Conservation (phyloP, 2,888 invertebrate genomes). For the Sisyra nigra region DNA sequence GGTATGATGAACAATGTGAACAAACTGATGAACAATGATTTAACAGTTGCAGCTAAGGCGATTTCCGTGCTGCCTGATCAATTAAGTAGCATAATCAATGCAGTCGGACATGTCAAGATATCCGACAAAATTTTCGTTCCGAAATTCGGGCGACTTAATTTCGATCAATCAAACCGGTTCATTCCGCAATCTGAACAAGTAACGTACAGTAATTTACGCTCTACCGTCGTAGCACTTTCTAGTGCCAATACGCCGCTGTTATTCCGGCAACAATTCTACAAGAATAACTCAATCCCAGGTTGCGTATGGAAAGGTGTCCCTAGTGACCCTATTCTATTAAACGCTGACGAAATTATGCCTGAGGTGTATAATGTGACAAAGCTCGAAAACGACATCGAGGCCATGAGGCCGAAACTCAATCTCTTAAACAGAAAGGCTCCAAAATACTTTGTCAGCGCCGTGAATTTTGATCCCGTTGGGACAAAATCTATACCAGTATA, state of each 20-base stretch:
- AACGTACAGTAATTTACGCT: not conserved
- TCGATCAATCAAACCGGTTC: not conserved
- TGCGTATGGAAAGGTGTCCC: not conserved
- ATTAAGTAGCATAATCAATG: not conserved
- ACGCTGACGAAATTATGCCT: not conserved
- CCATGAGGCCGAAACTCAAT: too few relatives aligned
- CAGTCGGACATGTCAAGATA: not conserved
- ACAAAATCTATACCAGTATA: too few relatives aligned
- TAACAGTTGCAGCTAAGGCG: too few relatives aligned
- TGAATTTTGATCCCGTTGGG: too few relatives aligned
- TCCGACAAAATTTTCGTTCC: not conserved
- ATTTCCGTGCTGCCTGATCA: too few relatives aligned
- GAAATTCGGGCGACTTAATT: not conserved
- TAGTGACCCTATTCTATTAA: not conserved
- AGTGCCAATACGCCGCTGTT: not conserved
- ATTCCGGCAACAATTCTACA: not conserved
- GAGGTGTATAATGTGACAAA: not conserved
- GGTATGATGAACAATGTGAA: too few relatives aligned
- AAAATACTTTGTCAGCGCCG: too few relatives aligned
- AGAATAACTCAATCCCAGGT: not conserved
- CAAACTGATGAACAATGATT: too few relatives aligned
- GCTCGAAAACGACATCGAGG: not conserved
- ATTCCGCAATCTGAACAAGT: not conserved
- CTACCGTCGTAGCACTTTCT: not conserved
- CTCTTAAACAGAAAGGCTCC: too few relatives aligned